These are phyloP conservation scores for Xerus inauris DNA, from an alignment of 2,113 vertebrate genomes.

Conservation along the genomic window DNA sequence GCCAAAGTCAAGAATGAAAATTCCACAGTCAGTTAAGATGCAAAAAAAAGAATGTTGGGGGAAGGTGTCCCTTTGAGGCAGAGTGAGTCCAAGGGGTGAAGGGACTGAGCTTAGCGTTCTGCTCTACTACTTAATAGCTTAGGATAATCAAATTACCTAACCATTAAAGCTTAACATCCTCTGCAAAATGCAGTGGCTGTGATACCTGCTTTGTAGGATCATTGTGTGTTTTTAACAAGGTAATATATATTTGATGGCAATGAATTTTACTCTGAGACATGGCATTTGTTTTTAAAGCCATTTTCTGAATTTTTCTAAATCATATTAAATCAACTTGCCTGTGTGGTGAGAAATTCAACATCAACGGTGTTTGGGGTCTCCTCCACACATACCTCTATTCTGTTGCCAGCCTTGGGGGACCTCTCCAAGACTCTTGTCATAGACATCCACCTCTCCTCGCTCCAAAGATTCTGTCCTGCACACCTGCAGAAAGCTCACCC, in stretches of 20 bases:
- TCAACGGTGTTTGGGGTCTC: neutral
- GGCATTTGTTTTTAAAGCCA: neutral
- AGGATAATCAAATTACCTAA: no score
- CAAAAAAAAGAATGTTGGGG: neutral
- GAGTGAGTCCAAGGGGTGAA: neutral
- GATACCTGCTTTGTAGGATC: neutral
- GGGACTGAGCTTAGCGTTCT: neutral
- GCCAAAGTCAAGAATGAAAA: neutral
- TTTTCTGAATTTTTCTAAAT: neutral
- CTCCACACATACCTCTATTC: neutral
- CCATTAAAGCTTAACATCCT: neutral
- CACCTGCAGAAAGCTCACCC: neutral
- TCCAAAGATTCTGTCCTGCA: neutral
- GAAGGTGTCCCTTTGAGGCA: accelerated
- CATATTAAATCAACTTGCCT: neutral
- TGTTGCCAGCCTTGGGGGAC: neutral
- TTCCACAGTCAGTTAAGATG: neutral
- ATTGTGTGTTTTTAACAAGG: neutral
- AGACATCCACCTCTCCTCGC: neutral
- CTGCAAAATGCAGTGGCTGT: neutral
- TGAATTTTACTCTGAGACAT: neutral
- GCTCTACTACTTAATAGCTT: neutral
- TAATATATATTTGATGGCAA: neutral
- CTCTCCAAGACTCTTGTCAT: neutral
- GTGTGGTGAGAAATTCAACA: neutral